These are phyloP conservation scores for Sarcophaga bullata DNA, from an alignment of 1,140 invertebrate genomes.

Conservation along the genomic window DNA sequence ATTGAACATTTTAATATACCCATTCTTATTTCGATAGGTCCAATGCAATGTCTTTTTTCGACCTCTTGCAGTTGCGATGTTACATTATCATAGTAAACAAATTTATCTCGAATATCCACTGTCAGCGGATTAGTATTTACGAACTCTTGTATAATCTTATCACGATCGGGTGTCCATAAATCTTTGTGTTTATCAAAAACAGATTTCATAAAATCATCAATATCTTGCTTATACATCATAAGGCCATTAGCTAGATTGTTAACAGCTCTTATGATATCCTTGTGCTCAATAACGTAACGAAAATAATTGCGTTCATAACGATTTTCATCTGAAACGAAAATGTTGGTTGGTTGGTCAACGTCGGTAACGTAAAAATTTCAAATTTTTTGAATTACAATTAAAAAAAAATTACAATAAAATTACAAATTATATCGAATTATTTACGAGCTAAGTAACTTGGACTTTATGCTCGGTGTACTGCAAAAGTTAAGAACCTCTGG, in stretches of 20 bases:
- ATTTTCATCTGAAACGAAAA: conserved; percentile 51
- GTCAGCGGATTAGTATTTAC: conserved; percentile 76
- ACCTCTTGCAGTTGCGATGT: conserved; percentile 74
- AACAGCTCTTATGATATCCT: conserved; percentile 77
- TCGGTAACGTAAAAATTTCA: no score
- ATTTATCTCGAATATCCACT: conserved; percentile 78
- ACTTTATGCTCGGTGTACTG: no score
- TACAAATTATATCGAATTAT: neutral
- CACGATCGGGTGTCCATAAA: conserved; percentile 78
- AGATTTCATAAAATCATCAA: conserved; percentile 67
- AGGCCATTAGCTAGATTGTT: conserved; percentile 78
- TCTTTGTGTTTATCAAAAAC: conserved; percentile 71
- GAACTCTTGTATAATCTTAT: conserved; percentile 75
- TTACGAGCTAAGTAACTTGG: neutral
- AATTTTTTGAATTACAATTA: neutral
- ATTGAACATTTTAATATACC: conserved; percentile 47
- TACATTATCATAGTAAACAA: conserved; percentile 75
- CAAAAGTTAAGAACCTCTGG: no score
- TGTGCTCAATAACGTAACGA: conserved; percentile 80
- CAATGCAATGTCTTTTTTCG: conserved; percentile 72
- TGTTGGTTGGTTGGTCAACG: neutral
- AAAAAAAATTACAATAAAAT: neutral
- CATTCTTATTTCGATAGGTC: conserved; percentile 75
- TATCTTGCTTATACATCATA: conserved; percentile 73
- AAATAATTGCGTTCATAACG: conserved; percentile 72